Evolutionary conservation across 2,888 invertebrate species (phyloP).

Genomic region (Agrotis puta): DNA sequence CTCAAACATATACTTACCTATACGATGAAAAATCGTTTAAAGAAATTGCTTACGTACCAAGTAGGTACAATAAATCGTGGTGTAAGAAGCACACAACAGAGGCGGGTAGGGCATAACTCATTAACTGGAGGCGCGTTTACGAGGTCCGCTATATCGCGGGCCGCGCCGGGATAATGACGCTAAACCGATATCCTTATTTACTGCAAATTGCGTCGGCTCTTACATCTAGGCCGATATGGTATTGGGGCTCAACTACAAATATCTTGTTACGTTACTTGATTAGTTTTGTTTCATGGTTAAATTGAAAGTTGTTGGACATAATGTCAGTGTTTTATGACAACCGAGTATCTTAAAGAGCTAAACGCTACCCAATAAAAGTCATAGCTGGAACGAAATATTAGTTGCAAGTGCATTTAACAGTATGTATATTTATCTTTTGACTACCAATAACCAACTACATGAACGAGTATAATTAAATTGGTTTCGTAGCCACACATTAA

Average conservation of each 20-base stretch:
- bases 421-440: not conserved
- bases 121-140: constrained; percentile 77
- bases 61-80: constrained; percentile 75
- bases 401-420: not conserved
- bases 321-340: constrained; percentile 51
- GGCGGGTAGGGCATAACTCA: constrained; percentile 69
- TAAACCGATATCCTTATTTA: constrained; percentile 90
- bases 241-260: constrained; percentile 65
- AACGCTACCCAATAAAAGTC: constrained; percentile 23
- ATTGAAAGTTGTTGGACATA: constrained; percentile 61
- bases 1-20: constrained; percentile 63
- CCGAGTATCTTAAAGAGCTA: constrained; percentile 17
- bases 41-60: constrained; percentile 73
- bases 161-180: constrained; percentile 83
- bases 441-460: constrained; percentile 7
- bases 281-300: constrained; percentile 67
- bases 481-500: not conserved
- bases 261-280: constrained; percentile 70
- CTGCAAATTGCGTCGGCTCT: constrained; percentile 86
- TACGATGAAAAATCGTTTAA: constrained; percentile 75
- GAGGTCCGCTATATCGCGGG: constrained; percentile 75
- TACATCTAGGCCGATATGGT: constrained; percentile 68
- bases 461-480: constrained; percentile 6
- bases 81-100: constrained; percentile 70
- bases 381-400: constrained; percentile 2